Evolutionary conservation across 1,140 invertebrate genomes (phyloP), one percentile per base, ranked within the genome.

Genomic region (Bombus affinis): DNA sequence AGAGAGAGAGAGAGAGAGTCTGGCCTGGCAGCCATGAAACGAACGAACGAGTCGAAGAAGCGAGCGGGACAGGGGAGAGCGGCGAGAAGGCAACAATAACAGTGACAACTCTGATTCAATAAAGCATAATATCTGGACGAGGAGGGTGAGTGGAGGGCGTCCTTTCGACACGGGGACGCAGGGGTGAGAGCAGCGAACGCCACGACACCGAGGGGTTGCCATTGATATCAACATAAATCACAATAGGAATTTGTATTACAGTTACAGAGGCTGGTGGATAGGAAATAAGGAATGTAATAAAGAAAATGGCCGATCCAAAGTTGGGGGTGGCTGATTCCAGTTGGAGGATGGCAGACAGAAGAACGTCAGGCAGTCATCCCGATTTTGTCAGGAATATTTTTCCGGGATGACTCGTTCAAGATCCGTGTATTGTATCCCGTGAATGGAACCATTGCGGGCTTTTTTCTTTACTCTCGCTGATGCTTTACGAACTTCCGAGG

Each of bases 211-310:
- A 92, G 91, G 84, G 92, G 92, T 93, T 92, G 93, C 93, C 93
- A 95, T 95, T 95, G 94, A 95, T 95, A 95, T 93, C 94, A 94
- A 95, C 94, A 95, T 95, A 95, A 95, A 95, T 95, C 95, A 95
- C 94, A 95, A 95, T 95, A 95, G 94, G 95, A 95, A 95, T 95
- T 95, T 95, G 95, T 95, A 95, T 95, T 95, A 95, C 95, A 95
- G 94, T 95, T 95, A 94, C 93, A 93, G 93, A 92, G 93, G 92
- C 94, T 94, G 93, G 92, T 93, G 93, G 93, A 94, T 95, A 95
- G 94, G 93, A 95, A 95, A 95, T 95, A 95, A 95, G 95, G 94
- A 95, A 95, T 95, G 95, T 95, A 95, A 95, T 95, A 95, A 95
- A 95, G 95, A 95, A 95, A 95, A 95, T 95, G 94, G 93, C 91